Evolutionary conservation across 2,797 vertebrate species (phyloP).

Genomic region (Halcyon badia): DNA sequence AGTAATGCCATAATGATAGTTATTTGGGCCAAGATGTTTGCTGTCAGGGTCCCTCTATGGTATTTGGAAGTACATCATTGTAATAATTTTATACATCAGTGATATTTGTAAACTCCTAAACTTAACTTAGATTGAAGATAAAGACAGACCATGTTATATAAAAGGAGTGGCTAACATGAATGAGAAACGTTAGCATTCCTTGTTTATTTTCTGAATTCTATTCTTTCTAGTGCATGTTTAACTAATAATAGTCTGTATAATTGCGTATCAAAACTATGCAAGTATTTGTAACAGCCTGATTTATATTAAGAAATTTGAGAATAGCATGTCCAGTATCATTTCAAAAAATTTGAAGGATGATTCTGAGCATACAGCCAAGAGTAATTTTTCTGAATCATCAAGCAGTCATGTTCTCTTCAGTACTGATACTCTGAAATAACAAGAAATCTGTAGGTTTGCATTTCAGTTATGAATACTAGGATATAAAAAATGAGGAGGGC

Average conservation of each 20-base stretch:
- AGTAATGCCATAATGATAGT: neutral
- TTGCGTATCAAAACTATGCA: neutral
- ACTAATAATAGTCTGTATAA: neutral
- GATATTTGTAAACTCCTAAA: neutral
- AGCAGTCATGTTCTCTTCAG: neutral
- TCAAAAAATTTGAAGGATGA: neutral
- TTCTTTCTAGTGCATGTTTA: neutral
- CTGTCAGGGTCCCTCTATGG: neutral
- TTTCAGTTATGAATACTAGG: neutral
- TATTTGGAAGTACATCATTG: neutral
- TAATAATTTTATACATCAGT: neutral
- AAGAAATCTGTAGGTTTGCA: neutral
- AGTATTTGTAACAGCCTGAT: neutral
- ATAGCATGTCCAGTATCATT: neutral
- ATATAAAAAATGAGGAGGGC: neutral
- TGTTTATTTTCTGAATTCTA: neutral
- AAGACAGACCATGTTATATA: neutral
- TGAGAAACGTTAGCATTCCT: neutral
- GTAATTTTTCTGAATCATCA: neutral
- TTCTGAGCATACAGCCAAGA: neutral
- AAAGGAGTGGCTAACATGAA: neutral
- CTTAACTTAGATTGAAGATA: neutral
- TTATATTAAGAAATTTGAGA: neutral
- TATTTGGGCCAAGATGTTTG: neutral
- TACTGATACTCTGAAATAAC: neutral